Evolutionary conservation across 2,113 vertebrate genomes (phyloP).

Genomic region (Syngnathus typhle): DNA sequence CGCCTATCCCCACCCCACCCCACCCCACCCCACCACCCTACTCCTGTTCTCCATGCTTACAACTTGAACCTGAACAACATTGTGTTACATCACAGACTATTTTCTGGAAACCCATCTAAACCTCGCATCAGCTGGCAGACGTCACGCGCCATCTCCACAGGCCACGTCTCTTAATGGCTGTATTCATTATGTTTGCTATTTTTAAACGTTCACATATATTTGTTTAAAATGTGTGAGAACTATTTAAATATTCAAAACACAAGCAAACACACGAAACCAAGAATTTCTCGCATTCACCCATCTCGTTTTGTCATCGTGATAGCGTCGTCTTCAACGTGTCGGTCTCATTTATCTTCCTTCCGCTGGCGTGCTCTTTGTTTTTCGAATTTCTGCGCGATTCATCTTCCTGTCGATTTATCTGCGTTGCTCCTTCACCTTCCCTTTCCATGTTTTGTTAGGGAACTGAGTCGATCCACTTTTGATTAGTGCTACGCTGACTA

Average conservation of each 20-base stretch:
- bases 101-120: background rate
- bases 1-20: background rate
- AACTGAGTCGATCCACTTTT: background rate
- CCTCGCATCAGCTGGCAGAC: too few relatives aligned
- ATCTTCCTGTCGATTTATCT: background rate
- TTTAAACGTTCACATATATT: too few relatives aligned
- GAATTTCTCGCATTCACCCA: background rate
- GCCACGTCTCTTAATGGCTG: too few relatives aligned
- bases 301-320: background rate
- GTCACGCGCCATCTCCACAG: too few relatives aligned
- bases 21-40: conserved; percentile 1
- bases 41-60: conserved; percentile 12
- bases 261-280: background rate
- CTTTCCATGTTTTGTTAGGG: background rate
- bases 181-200: too few relatives aligned
- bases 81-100: background rate
- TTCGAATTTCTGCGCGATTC: background rate
- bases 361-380: background rate
- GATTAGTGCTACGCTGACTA: background rate
- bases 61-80: conserved; percentile 26
- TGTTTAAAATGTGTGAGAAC: too few relatives aligned
- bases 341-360: background rate
- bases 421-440: background rate
- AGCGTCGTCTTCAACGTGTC: background rate
- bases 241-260: too few relatives aligned